Base-by-base conservation (phyloP, 92 coral and sea anemone genomes). In the Palythoa caribaeorum region DNA sequence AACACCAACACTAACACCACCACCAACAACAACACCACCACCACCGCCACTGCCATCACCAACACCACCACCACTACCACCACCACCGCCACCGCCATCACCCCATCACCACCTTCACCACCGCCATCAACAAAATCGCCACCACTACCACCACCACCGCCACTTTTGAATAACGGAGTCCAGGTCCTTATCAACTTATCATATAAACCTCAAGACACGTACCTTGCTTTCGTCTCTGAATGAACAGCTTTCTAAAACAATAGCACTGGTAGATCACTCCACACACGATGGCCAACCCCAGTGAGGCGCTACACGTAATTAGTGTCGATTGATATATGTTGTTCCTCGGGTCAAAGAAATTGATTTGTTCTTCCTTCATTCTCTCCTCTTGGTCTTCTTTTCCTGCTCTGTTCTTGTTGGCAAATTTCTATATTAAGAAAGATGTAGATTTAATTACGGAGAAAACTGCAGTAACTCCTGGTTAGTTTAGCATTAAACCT, bases 291-390 rank as follows among this genome's bases (percentile, higher is more conserved):
- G 57, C 37, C 54, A 65, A 11, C 44, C 38, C 85, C 57, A 80
- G 74, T 10, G 47, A 80, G 8, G 28, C 74, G 11, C 54, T 4
- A 19, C 85, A 63, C 5, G 55, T 20, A 37, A 81, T 11, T 12
- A 81, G 63, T n/a, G 86, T 48, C 11, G 76, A 35, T 81, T 44
- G 59, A 52, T 44, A 81, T 60, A 81, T 44, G 39, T 59, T 38
- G 75, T 81, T 81, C 5, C 76, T 66, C 6, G 74, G 74, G 60
- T 81, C 60, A 81, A 81, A 81, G 39, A 81, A 81, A 53, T 81
- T 81, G 19, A 81, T 81, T 40, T 47, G 5, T 44, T 81, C 84
- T 60, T 12, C 86, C 19, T 81, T 5, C 19, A 52, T 51, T 15
- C 48, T 60, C 6, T 81, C 65, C 16, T 12, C 17, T 9, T 55